Base-by-base conservation (phyloP, 2,797 vertebrate genomes). In the Leptodactylus fallax region DNA sequence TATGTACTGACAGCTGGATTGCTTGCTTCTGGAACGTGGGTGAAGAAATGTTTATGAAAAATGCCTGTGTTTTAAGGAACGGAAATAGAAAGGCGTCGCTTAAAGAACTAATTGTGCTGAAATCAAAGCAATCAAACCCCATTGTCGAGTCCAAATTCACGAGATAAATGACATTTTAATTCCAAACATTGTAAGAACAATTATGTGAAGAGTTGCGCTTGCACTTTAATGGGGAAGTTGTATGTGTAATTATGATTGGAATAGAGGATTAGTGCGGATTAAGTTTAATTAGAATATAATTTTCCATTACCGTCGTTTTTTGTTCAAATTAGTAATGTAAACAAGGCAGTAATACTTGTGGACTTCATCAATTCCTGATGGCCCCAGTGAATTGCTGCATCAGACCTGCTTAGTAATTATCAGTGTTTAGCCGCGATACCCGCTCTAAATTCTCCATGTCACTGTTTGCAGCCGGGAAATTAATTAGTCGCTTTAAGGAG, bases 251-350 rank as follows among this genome's bases (percentile, higher is more conserved):
- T 90, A 90, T 79, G 63, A 86, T 47, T 87, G 88, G 91, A 47
- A 84, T 47, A 77, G 72, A 17, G 74, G 80, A 87, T 93, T 93
- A 92, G 21, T 80, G 90, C 90, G 86, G 69, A 69, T 90, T 88
- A 78, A 6, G 9, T 91, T 93, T 92, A 93, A 92, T 92, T 92
- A 91, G 90, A 91, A 91, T 91, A 89, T 89, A 88, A 87, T 91
- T 94, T 85, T 76, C 81, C 78, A 87, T 90, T 90, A 86, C 91
- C 89, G 81, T 85, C 90, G 78, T 91, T 88, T 92, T n/a, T 85
- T 93, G 58, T 93, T 92, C 87, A 91, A 82, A 90, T 93, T 92
- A 90, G 79, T 88, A 91, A 83, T 90, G 81, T 92, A 91, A 90
- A 91, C 90, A 89, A 88, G 27, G 80, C 53, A 78, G 90, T 92